phyloP scores from a whole-genome alignment of 2,888 invertebrate species.

The Phalera bucephala region DNA sequence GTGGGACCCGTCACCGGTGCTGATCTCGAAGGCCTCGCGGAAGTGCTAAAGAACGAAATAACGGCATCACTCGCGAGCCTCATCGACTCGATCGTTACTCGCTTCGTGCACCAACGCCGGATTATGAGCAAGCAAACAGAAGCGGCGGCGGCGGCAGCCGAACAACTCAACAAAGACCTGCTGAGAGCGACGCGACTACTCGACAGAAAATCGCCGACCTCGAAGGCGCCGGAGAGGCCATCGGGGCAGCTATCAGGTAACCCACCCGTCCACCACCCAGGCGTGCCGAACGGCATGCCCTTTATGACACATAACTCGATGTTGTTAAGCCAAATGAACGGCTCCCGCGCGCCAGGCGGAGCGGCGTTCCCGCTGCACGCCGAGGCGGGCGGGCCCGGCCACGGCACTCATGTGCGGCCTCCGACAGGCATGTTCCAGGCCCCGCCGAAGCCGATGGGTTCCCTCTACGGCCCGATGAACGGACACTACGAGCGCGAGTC shows the following conservation, averaged over 20 bases:
- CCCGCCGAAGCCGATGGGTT: conserved; percentile 89
- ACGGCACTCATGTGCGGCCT: conserved; percentile 80
- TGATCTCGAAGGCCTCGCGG: conserved; percentile 95
- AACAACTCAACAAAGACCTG: conserved; percentile 93
- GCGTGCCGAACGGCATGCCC: conserved; percentile 67
- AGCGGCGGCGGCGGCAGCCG: conserved; percentile 90
- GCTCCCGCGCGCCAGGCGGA: conserved; percentile 83
- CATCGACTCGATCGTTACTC: conserved; percentile 93
- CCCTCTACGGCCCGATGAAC: conserved; percentile 86
- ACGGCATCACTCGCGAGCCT: conserved; percentile 91
- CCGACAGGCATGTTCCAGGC: conserved; percentile 92
- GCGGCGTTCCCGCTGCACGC: conserved; percentile 88
- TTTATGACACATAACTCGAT: conserved; percentile 73
- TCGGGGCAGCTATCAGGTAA: conserved; percentile 82
- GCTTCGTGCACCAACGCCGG: conserved; percentile 92
- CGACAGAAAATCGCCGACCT: conserved; percentile 91
- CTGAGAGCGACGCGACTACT: conserved; percentile 91
- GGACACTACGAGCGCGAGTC: conserved; percentile 86
- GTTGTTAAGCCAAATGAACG: conserved; percentile 81
- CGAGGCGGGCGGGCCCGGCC: conserved; percentile 79
- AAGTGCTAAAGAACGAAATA: conserved; percentile 95
- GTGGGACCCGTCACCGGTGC: conserved; percentile 87
- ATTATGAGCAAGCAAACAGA: conserved; percentile 90
- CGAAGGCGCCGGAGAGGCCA: conserved; percentile 87
- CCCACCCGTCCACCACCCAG: conserved; percentile 76